phyloP scores from a whole-genome alignment of 1,140 invertebrate genomes.

The Camponotus floridanus region DNA sequence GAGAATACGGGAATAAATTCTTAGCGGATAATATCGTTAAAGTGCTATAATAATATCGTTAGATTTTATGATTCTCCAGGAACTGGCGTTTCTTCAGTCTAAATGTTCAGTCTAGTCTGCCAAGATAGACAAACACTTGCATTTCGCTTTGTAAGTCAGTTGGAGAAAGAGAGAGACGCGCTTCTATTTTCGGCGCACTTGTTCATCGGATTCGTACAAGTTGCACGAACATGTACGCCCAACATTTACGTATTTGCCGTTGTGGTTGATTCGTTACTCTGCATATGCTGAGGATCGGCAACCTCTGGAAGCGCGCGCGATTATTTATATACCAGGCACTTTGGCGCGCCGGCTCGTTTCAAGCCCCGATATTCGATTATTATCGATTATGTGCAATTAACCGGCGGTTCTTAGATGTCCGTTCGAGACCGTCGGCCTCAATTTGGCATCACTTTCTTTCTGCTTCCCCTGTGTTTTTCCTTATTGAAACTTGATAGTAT shows the following conservation, averaged over 20 bases:
- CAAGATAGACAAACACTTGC: conserved; percentile 47
- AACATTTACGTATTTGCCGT: conserved; percentile 55
- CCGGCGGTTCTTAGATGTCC: conserved; percentile 39
- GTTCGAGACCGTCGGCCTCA: conserved; percentile 28
- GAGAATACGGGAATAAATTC: conserved; percentile 13
- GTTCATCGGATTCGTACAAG: conserved; percentile 55
- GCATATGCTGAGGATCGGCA: conserved; percentile 64
- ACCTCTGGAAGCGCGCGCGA: conserved; percentile 65
- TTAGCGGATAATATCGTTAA: background rate
- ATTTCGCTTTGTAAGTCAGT: conserved; percentile 17
- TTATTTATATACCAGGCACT: conserved; percentile 75
- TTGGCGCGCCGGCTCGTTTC: conserved; percentile 68
- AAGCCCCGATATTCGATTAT: conserved; percentile 70
- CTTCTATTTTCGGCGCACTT: conserved; percentile 71
- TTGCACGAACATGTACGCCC: conserved; percentile 49
- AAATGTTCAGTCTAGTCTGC: background rate
- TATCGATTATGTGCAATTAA: conserved; percentile 73
- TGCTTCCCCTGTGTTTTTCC: background rate
- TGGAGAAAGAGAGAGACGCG: conserved; percentile 22
- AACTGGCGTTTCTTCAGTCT: conserved; percentile 8
- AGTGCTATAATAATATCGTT: background rate
- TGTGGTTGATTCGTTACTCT: conserved; percentile 42
- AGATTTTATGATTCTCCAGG: conserved; percentile 34
- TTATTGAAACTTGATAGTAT: conserved; percentile 23
- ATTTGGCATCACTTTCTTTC: conserved; percentile 42